These are phyloP conservation scores for Tychaedon coryphoeus DNA, from an alignment of 2,113 vertebrate species.

Conservation along the genomic window DNA sequence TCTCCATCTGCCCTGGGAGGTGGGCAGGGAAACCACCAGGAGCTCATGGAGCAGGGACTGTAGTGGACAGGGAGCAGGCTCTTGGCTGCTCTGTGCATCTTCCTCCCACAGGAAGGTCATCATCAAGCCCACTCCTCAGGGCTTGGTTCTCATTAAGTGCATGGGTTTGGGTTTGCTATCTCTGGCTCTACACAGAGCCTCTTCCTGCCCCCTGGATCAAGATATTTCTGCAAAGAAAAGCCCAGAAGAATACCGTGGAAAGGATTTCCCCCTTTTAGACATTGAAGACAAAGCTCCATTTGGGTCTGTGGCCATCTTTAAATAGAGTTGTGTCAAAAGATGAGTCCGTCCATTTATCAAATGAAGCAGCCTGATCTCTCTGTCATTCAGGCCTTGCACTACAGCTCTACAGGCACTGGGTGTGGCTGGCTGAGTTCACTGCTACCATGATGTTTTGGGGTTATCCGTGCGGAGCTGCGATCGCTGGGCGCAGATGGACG, in stretches of 20 bases:
- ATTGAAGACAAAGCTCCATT: not conserved
- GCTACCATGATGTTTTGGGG: not conserved
- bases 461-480: not conserved
- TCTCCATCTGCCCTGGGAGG: not conserved
- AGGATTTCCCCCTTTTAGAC: not conserved
- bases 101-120: not conserved
- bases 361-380: not conserved
- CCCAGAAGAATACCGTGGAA: not conserved
- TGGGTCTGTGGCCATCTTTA: not conserved
- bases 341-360: not conserved
- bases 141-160: not conserved
- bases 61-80: not conserved
- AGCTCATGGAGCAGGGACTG: not conserved
- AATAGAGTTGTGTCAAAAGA: not conserved
- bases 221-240: not conserved
- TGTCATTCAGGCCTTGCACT: not conserved
- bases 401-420: not conserved
- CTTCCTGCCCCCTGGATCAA: not conserved
- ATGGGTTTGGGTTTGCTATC: not conserved
- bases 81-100: not conserved
- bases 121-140: rapidly evolving
- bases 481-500: rapidly evolving
- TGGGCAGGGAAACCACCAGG: not conserved
- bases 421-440: not conserved
- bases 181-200: not conserved